A percentile compares a stretch with the other conserved stretches of the same genome.
Conservation (phyloP, 2,113 vertebrate species). For the Pomatorhinus ruficollis region DNA sequence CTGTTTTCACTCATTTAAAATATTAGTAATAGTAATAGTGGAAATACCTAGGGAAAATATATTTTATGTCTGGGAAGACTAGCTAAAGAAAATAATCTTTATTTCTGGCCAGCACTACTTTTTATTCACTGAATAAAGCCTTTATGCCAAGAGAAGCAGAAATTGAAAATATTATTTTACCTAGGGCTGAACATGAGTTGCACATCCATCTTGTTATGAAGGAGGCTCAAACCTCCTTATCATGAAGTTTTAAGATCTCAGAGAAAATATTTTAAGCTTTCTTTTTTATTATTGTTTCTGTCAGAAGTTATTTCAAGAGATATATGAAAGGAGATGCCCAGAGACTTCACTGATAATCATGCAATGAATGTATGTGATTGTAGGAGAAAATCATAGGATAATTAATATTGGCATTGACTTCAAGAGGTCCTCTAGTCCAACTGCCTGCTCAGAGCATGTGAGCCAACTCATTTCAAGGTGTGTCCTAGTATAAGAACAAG, state of each 20-base stretch:
- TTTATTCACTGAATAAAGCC: background rate
- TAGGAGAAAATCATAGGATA: background rate
- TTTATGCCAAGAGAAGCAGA: background rate
- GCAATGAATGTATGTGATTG: background rate
- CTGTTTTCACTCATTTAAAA: background rate
- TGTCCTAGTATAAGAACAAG: background rate
- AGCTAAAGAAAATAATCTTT: background rate
- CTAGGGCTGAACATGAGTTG: background rate
- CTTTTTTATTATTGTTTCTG: background rate
- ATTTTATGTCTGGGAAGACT: background rate
- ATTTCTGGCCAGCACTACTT: background rate
- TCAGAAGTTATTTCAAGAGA: background rate
- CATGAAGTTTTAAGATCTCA: background rate
- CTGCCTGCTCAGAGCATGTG: background rate
- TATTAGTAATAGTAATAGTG: background rate
- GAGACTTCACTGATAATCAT: background rate
- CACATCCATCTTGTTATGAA: background rate
- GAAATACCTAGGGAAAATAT: background rate
- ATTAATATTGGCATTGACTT: background rate
- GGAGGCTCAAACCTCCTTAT: background rate
- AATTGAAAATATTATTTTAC: background rate
- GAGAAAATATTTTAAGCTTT: background rate
- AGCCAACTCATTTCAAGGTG: background rate
- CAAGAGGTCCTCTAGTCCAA: background rate
- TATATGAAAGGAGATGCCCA: background rate